Conservation (phyloP, 2,113 vertebrate species). For the Zosterops lateralis region DNA sequence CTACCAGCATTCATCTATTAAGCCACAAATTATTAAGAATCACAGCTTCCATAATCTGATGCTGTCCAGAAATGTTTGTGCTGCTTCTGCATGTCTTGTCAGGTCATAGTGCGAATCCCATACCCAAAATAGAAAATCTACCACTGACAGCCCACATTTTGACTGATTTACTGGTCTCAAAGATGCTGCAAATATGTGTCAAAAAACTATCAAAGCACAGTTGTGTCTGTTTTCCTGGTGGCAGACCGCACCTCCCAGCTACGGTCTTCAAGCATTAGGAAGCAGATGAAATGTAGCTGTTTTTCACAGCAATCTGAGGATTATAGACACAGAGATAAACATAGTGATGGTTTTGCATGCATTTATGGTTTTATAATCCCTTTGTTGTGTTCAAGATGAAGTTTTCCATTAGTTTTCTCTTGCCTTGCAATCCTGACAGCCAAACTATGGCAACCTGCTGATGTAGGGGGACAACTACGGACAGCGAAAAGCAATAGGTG, state of each 20-base stretch:
- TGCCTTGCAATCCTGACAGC: background rate
- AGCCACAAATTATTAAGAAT: background rate
- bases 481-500: background rate
- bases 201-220: background rate
- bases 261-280: background rate
- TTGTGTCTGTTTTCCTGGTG: background rate
- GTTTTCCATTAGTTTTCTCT: background rate
- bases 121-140: background rate
- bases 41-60: background rate
- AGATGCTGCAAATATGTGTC: background rate
- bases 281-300: background rate
- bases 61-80: background rate
- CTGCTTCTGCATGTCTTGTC: background rate
- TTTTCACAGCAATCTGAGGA: background rate
- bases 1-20: background rate
- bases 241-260: background rate
- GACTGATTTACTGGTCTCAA: background rate
- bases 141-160: background rate
- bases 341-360: background rate
- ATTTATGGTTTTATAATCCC: background rate
- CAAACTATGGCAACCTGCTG: background rate
- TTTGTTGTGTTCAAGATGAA: background rate
- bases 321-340: background rate
- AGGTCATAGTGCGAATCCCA: background rate
- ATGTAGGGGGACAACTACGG: fast-evolving